phyloP scores from a whole-genome alignment of 30 jellyfish, hydroid and myxozoan genomes.

The Aurelia coerulea region DNA sequence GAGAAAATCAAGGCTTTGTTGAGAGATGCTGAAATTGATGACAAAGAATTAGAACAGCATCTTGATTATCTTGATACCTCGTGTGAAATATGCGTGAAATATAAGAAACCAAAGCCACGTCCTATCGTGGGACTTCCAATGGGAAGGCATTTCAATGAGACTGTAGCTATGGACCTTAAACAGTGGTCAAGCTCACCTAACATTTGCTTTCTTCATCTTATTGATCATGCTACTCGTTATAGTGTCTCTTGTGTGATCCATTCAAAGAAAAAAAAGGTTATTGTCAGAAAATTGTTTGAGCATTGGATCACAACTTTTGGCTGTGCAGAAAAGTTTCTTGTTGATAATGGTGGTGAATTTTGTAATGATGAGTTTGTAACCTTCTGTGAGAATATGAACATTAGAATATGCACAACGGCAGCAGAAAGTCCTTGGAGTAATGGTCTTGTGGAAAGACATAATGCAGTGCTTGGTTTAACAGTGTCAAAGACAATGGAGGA shows the following conservation, averaged over 20 bases:
- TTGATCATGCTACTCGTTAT: slow-evolving; percentile 3
- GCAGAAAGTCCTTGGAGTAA: slow-evolving; percentile 62
- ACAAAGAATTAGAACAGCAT: background rate
- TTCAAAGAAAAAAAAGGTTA: slow-evolving; percentile 22
- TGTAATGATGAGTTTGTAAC: slow-evolving; percentile 16
- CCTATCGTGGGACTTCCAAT: slow-evolving; percentile 58
- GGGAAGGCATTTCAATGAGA: slow-evolving; percentile 49
- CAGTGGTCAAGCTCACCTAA: background rate
- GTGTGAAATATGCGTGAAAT: slow-evolving; percentile 30
- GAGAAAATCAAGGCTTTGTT: slow-evolving; percentile 17
- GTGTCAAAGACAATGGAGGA: slow-evolving; percentile 56
- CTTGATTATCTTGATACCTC: slow-evolving; percentile 3
- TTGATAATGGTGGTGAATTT: slow-evolving; percentile 44
- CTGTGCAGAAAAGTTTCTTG: background rate
- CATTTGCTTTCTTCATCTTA: slow-evolving; percentile 34
- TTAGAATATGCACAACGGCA: slow-evolving; percentile 27
- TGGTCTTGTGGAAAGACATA: slow-evolving; percentile 41
- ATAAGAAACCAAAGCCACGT: slow-evolving; percentile 18
- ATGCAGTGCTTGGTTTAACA: slow-evolving; percentile 18
- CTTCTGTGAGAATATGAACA: slow-evolving; percentile 17
- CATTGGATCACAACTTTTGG: slow-evolving; percentile 27
- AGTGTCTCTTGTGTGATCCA: slow-evolving; percentile 38
- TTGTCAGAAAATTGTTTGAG: slow-evolving; percentile 8
- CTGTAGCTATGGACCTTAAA: slow-evolving; percentile 70
- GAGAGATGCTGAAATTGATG: slow-evolving; percentile 26